These are phyloP conservation scores for Drosophila rufa DNA, from an alignment of 1,140 invertebrate genomes.

Conservation along the genomic window DNA sequence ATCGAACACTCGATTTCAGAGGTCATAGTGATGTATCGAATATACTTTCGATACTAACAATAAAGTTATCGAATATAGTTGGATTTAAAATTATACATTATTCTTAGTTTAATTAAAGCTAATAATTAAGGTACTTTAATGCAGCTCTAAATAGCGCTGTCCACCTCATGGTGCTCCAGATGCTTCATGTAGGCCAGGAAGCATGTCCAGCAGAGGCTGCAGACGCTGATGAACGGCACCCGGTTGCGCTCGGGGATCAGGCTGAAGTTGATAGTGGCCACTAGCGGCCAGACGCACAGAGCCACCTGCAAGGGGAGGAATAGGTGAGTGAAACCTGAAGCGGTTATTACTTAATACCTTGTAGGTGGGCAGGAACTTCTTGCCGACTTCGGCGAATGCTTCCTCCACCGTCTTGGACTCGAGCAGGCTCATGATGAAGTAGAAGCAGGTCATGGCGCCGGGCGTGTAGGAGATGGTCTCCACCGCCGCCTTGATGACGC, in stretches of 20 bases:
- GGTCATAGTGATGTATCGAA: background rate
- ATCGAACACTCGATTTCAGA: background rate
- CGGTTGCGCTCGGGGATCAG: constrained; percentile 92
- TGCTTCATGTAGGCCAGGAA: constrained; percentile 95
- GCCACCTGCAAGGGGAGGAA: constrained; percentile 88
- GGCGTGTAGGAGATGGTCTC: constrained; percentile 94
- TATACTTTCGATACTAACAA: background rate
- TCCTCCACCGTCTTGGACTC: constrained; percentile 90
- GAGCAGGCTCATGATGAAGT: constrained; percentile 92
- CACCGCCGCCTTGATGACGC: constrained; percentile 90
- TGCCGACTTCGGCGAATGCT: constrained; percentile 89
- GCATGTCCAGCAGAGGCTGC: constrained; percentile 94
- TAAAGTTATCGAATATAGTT: background rate
- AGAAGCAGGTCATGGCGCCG: constrained; percentile 92
- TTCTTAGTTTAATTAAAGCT: background rate
- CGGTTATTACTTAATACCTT: constrained; percentile 51
- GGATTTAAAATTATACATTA: background rate
- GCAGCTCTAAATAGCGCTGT: constrained; percentile 47
- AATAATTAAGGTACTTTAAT: background rate
- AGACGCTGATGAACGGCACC: constrained; percentile 93
- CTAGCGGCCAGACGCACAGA: constrained; percentile 92
- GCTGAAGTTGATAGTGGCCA: constrained; percentile 93
- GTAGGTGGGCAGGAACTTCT: constrained; percentile 92
- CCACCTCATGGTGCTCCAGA: constrained; percentile 86
- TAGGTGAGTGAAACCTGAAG: background rate